Evolutionary conservation across 1,140 invertebrate genomes (phyloP).

Genomic region (Samia ricini): DNA sequence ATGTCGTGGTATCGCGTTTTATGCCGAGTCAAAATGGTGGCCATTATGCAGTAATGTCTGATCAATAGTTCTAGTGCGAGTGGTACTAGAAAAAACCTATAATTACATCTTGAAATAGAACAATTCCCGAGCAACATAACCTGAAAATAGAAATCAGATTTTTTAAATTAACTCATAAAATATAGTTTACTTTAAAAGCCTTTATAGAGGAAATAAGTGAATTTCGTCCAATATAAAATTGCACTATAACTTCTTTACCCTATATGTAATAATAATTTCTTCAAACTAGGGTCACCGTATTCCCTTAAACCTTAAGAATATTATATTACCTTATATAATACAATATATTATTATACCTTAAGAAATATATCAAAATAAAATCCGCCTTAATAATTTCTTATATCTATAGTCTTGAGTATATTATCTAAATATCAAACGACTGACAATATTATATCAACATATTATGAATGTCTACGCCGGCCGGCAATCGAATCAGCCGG

Average conservation of each 20-base stretch:
- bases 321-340: too few relatives aligned
- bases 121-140: neutral
- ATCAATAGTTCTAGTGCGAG: conserved; percentile 51
- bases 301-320: too few relatives aligned
- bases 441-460: too few relatives aligned
- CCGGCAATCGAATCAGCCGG: conserved; percentile 19
- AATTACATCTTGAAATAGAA: conserved; percentile 12
- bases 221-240: neutral
- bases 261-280: neutral
- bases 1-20: conserved; percentile 37
- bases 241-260: too few relatives aligned
- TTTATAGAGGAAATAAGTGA: too few relatives aligned
- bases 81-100: conserved; percentile 1
- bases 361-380: too few relatives aligned
- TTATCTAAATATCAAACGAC: too few relatives aligned
- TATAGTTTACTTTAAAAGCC: neutral
- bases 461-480: conserved; percentile 3
- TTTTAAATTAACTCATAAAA: neutral
- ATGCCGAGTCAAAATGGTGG: conserved; percentile 62
- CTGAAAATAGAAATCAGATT: neutral
- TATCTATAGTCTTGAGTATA: too few relatives aligned
- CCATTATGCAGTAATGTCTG: conserved; percentile 62
- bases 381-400: too few relatives aligned
- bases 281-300: neutral
- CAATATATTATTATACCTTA: too few relatives aligned